phyloP scores from a whole-genome alignment of 2,888 invertebrate genomes.

The Octonoba sinensis region DNA sequence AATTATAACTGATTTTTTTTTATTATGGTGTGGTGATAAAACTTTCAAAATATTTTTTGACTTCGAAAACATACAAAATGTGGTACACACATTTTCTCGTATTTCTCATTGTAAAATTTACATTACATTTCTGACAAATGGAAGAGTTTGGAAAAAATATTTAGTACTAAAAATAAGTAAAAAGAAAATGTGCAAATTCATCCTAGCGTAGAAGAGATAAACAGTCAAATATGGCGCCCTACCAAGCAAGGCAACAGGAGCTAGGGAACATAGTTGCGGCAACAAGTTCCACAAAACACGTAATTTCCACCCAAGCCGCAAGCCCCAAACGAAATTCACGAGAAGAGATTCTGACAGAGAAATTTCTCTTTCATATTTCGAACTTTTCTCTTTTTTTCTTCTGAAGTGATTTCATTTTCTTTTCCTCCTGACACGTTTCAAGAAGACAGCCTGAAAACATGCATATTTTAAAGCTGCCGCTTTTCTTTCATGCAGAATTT shows the following conservation, averaged over 20 bases:
- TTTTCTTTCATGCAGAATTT: too few relatives aligned
- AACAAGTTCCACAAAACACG: slow-evolving; percentile 55
- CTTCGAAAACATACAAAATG: too few relatives aligned
- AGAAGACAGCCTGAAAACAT: neutral
- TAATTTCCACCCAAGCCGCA: slow-evolving; percentile 41
- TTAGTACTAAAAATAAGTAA: too few relatives aligned
- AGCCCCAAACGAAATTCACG: slow-evolving; percentile 11
- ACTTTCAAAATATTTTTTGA: too few relatives aligned
- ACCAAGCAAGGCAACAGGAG: slow-evolving; percentile 16
- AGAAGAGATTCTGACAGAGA: slow-evolving; percentile 43
- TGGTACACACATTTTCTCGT: too few relatives aligned
- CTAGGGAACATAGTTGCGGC: slow-evolving; percentile 13
- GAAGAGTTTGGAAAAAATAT: too few relatives aligned
- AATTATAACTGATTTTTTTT: too few relatives aligned
- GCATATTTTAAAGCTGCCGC: too few relatives aligned
- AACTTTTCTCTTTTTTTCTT: neutral
- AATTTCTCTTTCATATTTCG: slow-evolving; percentile 45
- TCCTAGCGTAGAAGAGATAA: neutral
- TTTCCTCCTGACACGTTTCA: slow-evolving; percentile 25
- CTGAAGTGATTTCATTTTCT: slow-evolving; percentile 14
- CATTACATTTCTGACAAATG: too few relatives aligned
- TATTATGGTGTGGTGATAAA: too few relatives aligned
- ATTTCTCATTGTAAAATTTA: too few relatives aligned
- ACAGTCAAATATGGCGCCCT: neutral
- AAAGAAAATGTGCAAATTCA: too few relatives aligned